Percentiles rank a stretch among this genome's conserved stretches.
phyloP scores from a whole-genome alignment of 2,113 vertebrate species.

The Tragelaphus imberbis region DNA sequence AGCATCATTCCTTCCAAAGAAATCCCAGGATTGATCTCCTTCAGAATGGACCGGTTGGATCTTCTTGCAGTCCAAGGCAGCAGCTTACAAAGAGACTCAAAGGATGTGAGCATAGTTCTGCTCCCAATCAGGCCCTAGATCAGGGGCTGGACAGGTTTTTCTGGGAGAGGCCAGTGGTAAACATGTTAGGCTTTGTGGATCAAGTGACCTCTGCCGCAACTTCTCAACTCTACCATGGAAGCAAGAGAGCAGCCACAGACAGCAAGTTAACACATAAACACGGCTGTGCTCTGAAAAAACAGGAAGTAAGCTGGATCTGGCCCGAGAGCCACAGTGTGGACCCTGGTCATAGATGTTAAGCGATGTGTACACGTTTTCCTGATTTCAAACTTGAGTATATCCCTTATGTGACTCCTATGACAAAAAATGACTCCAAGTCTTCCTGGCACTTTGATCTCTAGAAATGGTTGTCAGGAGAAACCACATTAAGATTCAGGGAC shows the following conservation, averaged over 20 bases:
- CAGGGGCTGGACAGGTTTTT: neutral
- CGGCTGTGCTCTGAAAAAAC: neutral
- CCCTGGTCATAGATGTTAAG: neutral
- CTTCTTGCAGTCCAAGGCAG: no score
- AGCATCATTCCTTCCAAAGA: no score
- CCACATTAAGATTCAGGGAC: neutral
- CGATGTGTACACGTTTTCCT: neutral
- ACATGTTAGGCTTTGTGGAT: neutral
- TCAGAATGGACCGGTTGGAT: no score
- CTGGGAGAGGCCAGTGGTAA: neutral
- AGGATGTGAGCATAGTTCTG: neutral
- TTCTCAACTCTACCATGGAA: neutral
- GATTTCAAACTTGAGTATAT: neutral
- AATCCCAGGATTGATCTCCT: no score
- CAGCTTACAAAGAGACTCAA: neutral
- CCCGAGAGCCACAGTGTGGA: accelerated
- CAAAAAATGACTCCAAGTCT: neutral
- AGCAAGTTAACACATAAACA: neutral
- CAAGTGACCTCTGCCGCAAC: neutral
- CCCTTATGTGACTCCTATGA: neutral
- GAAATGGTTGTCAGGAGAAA: neutral
- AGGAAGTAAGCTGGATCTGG: neutral
- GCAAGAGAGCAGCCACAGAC: neutral
- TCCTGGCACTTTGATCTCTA: neutral
- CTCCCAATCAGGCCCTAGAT: neutral